Evolutionary conservation across 1,140 invertebrate genomes (phyloP).

Genomic region (silkworm (Bombyx mori)): DNA sequence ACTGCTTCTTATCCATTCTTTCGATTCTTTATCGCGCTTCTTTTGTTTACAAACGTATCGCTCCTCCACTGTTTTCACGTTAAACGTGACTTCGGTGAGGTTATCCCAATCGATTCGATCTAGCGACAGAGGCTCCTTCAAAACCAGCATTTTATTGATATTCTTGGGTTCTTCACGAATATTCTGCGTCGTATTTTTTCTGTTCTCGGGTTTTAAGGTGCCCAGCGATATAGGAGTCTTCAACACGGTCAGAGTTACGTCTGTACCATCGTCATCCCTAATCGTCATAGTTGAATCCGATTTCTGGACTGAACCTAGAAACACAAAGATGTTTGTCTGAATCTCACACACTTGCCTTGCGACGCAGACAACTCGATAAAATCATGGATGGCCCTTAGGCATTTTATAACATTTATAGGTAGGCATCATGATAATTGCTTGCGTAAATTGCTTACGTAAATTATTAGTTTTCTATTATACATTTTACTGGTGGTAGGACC

Average conservation of each 20-base stretch:
- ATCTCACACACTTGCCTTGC: too few relatives aligned
- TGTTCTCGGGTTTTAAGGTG: constrained; percentile 22
- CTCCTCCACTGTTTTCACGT: constrained; percentile 24
- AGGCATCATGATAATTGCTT: too few relatives aligned
- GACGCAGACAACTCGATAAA: too few relatives aligned
- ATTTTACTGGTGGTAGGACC: too few relatives aligned
- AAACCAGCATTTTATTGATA: constrained; percentile 13
- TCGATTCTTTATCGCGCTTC: constrained; percentile 7
- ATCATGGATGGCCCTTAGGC: too few relatives aligned
- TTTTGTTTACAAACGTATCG: not conserved
- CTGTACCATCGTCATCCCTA: constrained; percentile 38
- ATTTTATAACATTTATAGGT: too few relatives aligned
- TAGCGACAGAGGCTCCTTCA: constrained; percentile 33
- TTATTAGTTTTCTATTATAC: too few relatives aligned
- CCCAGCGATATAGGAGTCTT: constrained; percentile 35
- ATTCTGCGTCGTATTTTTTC: constrained; percentile 6
- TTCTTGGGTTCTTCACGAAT: constrained; percentile 1
- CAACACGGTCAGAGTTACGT: constrained; percentile 33
- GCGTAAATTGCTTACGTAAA: too few relatives aligned
- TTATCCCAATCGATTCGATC: constrained; percentile 18
- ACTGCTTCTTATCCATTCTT: constrained; percentile 41
- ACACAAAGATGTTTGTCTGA: constrained; percentile 15
- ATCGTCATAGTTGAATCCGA: constrained; percentile 37
- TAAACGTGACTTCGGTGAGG: constrained; percentile 15
- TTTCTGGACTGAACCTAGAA: constrained; percentile 49